Evolutionary conservation across 2,888 invertebrate species (phyloP).

Genomic region (Esperia sulphurella): DNA sequence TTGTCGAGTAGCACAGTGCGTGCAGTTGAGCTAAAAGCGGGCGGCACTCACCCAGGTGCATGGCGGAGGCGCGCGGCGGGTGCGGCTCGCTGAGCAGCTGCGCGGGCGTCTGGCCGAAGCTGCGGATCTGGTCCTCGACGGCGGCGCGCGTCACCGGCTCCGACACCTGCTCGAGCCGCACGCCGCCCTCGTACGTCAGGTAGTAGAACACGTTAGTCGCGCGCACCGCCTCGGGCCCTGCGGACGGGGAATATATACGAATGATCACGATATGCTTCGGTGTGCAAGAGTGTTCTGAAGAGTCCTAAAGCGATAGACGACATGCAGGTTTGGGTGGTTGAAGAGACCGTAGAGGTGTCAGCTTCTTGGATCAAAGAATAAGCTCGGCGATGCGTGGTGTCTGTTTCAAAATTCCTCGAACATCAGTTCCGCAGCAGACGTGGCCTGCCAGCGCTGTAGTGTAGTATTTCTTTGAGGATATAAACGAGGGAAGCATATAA

Average conservation of each 20-base stretch:
- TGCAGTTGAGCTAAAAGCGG: no score
- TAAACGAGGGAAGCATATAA: no score
- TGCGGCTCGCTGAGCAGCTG: constrained; percentile 99
- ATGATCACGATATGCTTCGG: neutral
- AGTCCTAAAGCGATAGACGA: neutral
- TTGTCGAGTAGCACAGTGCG: no score
- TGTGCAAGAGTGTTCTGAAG: no score
- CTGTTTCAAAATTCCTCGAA: no score
- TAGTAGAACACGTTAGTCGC: constrained; percentile 99
- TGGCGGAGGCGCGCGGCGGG: constrained; percentile 87
- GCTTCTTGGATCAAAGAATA: no score
- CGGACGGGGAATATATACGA: neutral
- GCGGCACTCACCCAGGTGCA: constrained; percentile 38
- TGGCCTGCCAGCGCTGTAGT: no score
- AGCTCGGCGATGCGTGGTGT: no score
- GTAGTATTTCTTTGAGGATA: no score
- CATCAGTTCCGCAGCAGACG: no score
- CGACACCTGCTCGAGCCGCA: constrained; percentile 92
- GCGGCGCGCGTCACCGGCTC: constrained; percentile 96
- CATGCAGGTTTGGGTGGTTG: no score
- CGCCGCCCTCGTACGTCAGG: constrained; percentile 98
- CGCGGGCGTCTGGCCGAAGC: constrained; percentile 99
- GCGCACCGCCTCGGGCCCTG: constrained; percentile 96
- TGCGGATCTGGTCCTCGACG: constrained; percentile 97
- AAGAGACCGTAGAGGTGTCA: no score